phyloP scores from a whole-genome alignment of 2,113 vertebrate genomes.

The Oceanodroma tethys region DNA sequence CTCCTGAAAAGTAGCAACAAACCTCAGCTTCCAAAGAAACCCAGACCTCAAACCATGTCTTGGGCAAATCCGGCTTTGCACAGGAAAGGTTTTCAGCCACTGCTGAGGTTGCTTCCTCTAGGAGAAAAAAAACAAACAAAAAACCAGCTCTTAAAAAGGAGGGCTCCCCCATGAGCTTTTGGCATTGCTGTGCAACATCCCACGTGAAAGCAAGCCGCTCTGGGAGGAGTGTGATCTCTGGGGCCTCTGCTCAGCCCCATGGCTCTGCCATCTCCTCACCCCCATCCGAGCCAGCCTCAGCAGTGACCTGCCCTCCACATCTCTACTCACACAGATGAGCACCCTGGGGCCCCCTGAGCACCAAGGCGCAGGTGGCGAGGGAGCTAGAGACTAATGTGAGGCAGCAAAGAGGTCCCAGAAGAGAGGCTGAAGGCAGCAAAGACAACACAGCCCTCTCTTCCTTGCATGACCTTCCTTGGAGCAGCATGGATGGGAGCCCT shows the following conservation, averaged over 20 bases:
- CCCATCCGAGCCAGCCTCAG: not conserved
- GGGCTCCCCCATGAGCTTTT: not conserved
- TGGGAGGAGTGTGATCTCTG: fast-evolving
- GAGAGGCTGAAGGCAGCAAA: not conserved
- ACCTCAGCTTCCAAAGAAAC: not conserved
- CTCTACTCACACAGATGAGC: not conserved
- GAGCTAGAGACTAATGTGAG: not conserved
- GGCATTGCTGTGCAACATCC: not conserved
- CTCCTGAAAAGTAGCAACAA: not conserved
- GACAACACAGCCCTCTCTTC: not conserved
- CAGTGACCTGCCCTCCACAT: not conserved
- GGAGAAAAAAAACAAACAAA: not conserved
- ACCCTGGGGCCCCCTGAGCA: not conserved
- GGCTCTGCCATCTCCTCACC: not conserved
- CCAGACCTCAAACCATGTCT: not conserved
- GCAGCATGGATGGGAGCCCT: not conserved
- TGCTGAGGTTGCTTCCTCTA: not conserved
- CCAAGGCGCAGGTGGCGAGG: not conserved
- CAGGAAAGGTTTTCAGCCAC: not conserved
- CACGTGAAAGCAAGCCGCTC: not conserved
- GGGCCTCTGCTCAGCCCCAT: not conserved
- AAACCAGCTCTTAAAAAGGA: not conserved
- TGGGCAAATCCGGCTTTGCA: not conserved
- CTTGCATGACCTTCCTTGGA: not conserved
- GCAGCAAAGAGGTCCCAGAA: not conserved